These are phyloP conservation scores for Crenichthys baileyi DNA, from an alignment of 2,797 vertebrate genomes.

Conservation along the genomic window DNA sequence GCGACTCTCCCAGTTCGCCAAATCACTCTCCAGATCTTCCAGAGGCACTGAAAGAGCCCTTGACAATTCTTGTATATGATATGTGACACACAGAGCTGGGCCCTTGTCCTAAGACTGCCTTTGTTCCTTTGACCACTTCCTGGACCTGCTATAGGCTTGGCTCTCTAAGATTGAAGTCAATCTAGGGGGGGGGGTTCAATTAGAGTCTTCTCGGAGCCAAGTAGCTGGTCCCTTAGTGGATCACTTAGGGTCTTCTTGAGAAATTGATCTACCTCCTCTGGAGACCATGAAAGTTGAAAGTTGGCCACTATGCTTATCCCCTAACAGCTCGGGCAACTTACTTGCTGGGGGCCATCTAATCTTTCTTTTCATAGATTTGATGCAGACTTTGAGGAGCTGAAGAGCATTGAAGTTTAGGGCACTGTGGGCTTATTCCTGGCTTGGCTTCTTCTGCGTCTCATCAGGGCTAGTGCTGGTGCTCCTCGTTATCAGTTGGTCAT, in stretches of 20 bases:
- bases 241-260: no score
- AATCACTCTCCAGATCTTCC: not conserved
- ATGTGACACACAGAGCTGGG: not conserved
- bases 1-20: not conserved
- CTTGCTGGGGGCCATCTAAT: not conserved
- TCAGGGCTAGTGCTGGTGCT: not conserved
- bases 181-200: not conserved
- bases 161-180: not conserved
- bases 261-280: no score
- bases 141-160: not conserved
- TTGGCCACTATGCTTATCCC: no score
- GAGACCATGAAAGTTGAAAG: no score
- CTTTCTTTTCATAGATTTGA: no score
- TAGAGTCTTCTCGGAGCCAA: not conserved
- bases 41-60: not conserved
- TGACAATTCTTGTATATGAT: not conserved
- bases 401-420: not conserved
- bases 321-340: not conserved
- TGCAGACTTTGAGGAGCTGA: no score
- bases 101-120: not conserved
- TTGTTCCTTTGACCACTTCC: not conserved
- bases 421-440: not conserved
- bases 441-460: not conserved
- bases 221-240: no score
- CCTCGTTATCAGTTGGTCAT: no score